These are phyloP conservation scores for Brachylomia viminalis DNA, from an alignment of 2,888 invertebrate species.

Conservation along the genomic window DNA sequence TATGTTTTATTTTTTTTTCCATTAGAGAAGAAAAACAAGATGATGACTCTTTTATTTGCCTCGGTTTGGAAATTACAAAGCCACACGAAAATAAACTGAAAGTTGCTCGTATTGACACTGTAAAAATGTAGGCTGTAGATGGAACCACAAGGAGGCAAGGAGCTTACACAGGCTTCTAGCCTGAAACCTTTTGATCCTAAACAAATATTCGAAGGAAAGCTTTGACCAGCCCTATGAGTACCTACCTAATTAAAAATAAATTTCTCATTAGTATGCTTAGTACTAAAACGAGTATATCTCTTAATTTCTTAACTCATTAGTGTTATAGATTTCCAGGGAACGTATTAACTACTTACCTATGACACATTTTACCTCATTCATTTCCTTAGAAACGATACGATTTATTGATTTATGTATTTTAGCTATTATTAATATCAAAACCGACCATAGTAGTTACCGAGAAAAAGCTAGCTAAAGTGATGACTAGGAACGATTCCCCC, in stretches of 20 bases:
- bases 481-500: background rate
- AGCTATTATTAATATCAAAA: no score
- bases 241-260: slow-evolving; percentile 11
- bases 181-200: background rate
- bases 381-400: background rate
- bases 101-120: background rate
- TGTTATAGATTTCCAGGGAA: slow-evolving; percentile 50
- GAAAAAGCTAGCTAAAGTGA: background rate
- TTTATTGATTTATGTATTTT: background rate
- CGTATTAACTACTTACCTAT: slow-evolving; percentile 4
- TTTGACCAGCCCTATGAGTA: slow-evolving; percentile 23
- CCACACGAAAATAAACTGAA: background rate
- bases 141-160: background rate
- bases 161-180: background rate
- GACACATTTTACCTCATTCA: slow-evolving; percentile 24
- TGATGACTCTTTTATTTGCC: background rate
- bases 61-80: background rate
- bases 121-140: background rate
- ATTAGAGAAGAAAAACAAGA: background rate
- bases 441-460: no score
- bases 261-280: slow-evolving; percentile 19
- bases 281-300: slow-evolving; percentile 9
- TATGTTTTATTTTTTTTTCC: no score
- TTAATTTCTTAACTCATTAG: slow-evolving; percentile 60
- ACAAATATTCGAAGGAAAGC: background rate